These are phyloP conservation scores for Pan paniscus DNA, from an alignment of 2,113 vertebrate species.

Conservation along the genomic window DNA sequence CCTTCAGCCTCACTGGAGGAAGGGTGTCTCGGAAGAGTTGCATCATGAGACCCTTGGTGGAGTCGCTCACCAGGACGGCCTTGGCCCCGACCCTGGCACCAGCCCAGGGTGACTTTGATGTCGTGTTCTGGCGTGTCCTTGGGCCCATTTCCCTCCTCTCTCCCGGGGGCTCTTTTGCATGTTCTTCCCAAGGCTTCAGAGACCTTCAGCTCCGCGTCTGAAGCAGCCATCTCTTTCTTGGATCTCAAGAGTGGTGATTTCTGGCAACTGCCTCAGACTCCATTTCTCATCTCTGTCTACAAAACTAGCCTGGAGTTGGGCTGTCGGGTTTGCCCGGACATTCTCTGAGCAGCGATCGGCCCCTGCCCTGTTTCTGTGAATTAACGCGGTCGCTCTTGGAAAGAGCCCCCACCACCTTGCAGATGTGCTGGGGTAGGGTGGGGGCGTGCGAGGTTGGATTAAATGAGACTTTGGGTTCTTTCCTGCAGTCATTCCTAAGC, in stretches of 20 bases:
- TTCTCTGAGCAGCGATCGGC: background rate
- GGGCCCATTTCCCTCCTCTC: background rate
- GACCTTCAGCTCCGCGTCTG: background rate
- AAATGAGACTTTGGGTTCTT: background rate
- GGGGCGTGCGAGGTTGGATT: background rate
- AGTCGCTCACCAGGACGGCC: background rate
- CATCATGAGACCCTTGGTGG: background rate
- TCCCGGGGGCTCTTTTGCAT: background rate
- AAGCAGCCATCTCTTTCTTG: background rate
- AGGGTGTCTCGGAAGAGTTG: background rate
- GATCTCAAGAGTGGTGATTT: background rate
- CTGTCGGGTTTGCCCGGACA: rapidly evolving
- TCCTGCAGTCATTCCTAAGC: background rate
- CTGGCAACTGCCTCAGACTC: background rate
- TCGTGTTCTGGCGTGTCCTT: background rate
- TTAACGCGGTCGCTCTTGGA: background rate
- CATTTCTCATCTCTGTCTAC: background rate
- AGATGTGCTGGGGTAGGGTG: background rate
- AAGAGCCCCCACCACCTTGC: background rate
- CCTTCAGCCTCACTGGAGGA: background rate
- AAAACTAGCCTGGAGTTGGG: background rate
- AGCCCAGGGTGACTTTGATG: slow-evolving; percentile 25
- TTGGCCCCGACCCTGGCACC: background rate
- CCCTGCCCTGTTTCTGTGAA: background rate
- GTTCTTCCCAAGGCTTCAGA: background rate